Conservation (phyloP, 2,888 invertebrate genomes). For the Perdita meconis region DNA sequence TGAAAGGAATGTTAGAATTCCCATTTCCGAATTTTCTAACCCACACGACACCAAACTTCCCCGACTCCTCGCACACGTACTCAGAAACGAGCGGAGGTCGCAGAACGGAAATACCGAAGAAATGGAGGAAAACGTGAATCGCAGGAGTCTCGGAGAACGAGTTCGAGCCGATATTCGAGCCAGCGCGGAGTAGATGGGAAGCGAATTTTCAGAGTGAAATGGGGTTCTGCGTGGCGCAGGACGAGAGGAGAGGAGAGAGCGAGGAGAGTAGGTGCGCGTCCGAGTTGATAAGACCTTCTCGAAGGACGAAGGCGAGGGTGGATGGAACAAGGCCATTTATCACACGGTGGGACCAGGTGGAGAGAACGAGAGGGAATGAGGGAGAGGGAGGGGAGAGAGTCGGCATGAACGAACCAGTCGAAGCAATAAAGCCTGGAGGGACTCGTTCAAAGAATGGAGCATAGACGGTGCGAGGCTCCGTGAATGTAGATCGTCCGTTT, state of each 20-base stretch:
- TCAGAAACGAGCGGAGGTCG: neutral
- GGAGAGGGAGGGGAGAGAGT: conserved; percentile 44
- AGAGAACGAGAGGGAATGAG: conserved; percentile 70
- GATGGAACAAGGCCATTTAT: conserved; percentile 80
- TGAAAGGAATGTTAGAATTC: conserved; percentile 43
- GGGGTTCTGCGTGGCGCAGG: conserved; percentile 38
- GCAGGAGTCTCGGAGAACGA: conserved; percentile 31
- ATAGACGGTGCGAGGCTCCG: conserved; percentile 52
- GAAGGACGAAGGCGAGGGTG: conserved; percentile 73
- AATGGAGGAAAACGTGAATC: conserved; percentile 25
- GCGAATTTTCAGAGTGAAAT: conserved; percentile 63
- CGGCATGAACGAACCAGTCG: conserved; percentile 61
- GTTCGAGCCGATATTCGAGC: conserved; percentile 46
- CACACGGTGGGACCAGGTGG: conserved; percentile 79
- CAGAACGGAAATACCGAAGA: neutral
- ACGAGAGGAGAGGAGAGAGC: conserved; percentile 36
- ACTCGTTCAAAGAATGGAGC: conserved; percentile 57
- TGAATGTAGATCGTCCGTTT: conserved; percentile 64
- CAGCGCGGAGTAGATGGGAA: conserved; percentile 42
- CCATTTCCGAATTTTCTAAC: neutral
- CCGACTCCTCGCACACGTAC: neutral
- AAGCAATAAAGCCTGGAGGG: conserved; percentile 70
- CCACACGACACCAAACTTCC: neutral
- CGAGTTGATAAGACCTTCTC: conserved; percentile 79
- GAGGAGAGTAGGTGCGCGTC: conserved; percentile 66